These are phyloP conservation scores for Aegypius monachus DNA, from an alignment of 2,113 vertebrate species.

Conservation along the genomic window DNA sequence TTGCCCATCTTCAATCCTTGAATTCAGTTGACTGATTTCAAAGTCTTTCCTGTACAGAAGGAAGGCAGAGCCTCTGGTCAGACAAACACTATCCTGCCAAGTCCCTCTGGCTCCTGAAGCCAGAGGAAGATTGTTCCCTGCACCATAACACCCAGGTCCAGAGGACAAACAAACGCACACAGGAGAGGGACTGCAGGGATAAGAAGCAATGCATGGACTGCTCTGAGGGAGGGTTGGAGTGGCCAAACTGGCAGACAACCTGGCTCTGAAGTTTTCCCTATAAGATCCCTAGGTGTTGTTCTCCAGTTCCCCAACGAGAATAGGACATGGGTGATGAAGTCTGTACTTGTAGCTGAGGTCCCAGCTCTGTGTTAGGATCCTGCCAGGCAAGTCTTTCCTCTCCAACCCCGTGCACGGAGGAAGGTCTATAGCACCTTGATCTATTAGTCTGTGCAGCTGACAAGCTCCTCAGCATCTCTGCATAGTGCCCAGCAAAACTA, in stretches of 20 bases:
- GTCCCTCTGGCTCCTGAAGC: background rate
- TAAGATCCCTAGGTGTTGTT: background rate
- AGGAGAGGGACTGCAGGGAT: background rate
- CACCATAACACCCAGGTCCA: background rate
- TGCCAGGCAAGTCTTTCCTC: background rate
- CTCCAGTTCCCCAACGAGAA: background rate
- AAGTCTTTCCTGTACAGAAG: constrained; percentile 84
- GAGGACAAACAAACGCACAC: background rate
- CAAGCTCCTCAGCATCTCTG: background rate
- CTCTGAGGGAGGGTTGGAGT: background rate
- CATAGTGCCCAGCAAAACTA: background rate
- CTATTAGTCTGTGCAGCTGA: background rate
- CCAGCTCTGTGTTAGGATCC: background rate
- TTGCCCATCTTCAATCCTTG: constrained; percentile 88
- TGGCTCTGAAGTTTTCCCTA: background rate
- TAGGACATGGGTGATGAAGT: background rate
- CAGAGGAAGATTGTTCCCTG: background rate
- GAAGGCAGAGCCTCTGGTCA: background rate
- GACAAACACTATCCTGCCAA: background rate
- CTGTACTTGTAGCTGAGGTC: background rate
- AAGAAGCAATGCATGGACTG: background rate
- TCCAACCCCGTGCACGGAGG: background rate
- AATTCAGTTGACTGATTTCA: constrained; percentile 83
- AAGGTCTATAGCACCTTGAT: background rate
- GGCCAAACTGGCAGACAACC: background rate